Evolutionary conservation across 2,113 vertebrate species (phyloP), one percentile per base, ranked within the genome.

Genomic region (Chiloscyllium plagiosum): DNA sequence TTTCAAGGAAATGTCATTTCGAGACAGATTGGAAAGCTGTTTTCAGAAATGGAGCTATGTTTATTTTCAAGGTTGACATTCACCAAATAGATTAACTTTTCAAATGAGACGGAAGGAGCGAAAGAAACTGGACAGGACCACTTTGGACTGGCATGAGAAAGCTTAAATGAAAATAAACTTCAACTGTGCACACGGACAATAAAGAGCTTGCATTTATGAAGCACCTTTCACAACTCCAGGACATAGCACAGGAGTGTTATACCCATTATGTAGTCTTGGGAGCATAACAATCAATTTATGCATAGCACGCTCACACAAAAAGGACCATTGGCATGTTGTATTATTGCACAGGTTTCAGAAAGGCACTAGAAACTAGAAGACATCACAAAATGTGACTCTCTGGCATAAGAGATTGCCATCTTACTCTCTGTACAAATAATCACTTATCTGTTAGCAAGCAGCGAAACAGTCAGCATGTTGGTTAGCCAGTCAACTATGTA

Each of bases 21-120:
- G 52, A 65, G 56, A 65, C 87, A 92, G 80, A 83, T 83, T 83
- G 80, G 80, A 83, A 47, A 90, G 65, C 56, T 56, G 65, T 92
- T 92, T 65, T 92, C 19, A 15, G 87, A 92, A 92, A 65, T 65
- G 29, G 87, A n/a, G 56, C 87, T n/a, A 4, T 61, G 87, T 92
- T 92, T 92, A 92, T 33, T 92, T 92, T 92, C 61, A n/a, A 92
- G 56, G 17, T 12, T 65, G 29, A 65, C 52, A 65, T 92, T 92
- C 33, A 15, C 61, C 87, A 92, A 17, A 37, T 4, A 92, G 87
- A 65, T 65, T 65, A 65, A 65, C 26, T 65, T 92, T 29, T 65
- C 26, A 61, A 65, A n/a, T 15, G 52, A 33, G 52, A 61, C 61
- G 61, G 56, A 61, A 6, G 56, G 29, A 65, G 13, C 20, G 87